These are phyloP conservation scores for Patiria miniata DNA, from an alignment of 35 echinoderm and acorn worm genomes.

Conservation along the genomic window DNA sequence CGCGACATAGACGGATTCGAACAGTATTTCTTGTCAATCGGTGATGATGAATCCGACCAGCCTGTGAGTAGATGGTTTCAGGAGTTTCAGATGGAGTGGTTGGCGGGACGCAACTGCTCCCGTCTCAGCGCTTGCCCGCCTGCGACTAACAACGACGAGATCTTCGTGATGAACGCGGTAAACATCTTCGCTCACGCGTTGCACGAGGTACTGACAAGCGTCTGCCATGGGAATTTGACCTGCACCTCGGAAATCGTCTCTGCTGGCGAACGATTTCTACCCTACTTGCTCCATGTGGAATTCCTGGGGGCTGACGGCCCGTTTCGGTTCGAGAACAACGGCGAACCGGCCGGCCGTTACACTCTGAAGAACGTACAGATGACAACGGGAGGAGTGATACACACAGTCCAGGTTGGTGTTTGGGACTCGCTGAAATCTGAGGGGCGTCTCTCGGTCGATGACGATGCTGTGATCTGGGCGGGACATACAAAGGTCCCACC, in stretches of 20 bases:
- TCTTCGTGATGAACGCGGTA: slow-evolving; percentile 34
- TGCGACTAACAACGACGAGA: neutral
- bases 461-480: neutral
- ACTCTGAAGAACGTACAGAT: slow-evolving; percentile 35
- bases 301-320: neutral
- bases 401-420: neutral
- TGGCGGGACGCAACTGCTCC: neutral
- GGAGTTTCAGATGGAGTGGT: neutral
- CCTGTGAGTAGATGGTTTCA: neutral
- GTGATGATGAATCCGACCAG: neutral
- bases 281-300: neutral
- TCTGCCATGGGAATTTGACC: neutral
- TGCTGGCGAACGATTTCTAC: neutral
- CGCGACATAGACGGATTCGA: slow-evolving; percentile 19
- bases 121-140: neutral
- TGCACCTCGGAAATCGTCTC: neutral
- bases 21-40: neutral
- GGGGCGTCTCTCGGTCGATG: neutral
- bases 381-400: neutral
- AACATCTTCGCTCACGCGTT: slow-evolving; percentile 37
- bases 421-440: slow-evolving; percentile 28
- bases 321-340: slow-evolving; percentile 33
- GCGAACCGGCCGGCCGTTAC: slow-evolving; percentile 19
- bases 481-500: neutral
- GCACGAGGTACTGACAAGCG: neutral